Percentiles rank a stretch among this genome's conserved stretches.
Evolutionary conservation across 1,140 invertebrate genomes (phyloP).

Genomic region (Drosophila fuyamai): DNA sequence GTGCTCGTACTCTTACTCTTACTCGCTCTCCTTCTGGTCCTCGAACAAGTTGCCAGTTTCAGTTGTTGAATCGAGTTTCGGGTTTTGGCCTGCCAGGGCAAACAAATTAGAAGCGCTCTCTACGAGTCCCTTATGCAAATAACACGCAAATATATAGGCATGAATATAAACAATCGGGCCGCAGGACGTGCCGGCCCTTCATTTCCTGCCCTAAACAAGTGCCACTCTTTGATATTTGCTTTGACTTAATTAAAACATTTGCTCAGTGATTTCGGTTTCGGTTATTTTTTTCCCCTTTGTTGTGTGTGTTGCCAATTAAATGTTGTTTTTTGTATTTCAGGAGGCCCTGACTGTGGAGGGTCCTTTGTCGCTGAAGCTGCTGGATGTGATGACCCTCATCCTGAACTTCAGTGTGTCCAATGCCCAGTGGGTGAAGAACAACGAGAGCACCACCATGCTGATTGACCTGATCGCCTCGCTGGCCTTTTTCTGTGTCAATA

Average conservation of each 20-base stretch:
- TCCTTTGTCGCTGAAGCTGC: constrained; percentile 92
- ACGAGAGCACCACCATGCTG: constrained; percentile 85
- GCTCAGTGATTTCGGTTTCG: constrained; percentile 62
- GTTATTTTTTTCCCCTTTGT: constrained; percentile 35
- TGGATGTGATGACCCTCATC: constrained; percentile 94
- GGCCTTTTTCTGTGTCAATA: constrained; percentile 86
- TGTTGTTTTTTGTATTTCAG: constrained; percentile 85
- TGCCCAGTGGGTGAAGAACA: constrained; percentile 77
- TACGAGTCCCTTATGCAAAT: constrained; percentile 71
- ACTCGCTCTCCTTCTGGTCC: constrained; percentile 20
- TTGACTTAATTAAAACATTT: constrained; percentile 84
- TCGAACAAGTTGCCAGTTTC: constrained; percentile 77
- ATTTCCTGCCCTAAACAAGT: constrained; percentile 77
- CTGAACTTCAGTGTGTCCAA: constrained; percentile 91
- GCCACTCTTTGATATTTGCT: constrained; percentile 76
- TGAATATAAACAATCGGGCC: constrained; percentile 35
- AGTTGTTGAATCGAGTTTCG: constrained; percentile 60
- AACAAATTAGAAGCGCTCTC: constrained; percentile 73
- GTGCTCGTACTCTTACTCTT: constrained; percentile 55
- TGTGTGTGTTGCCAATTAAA: constrained; percentile 73
- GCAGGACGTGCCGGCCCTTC: constrained; percentile 59
- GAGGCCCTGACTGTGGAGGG: constrained; percentile 92
- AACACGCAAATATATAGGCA: constrained; percentile 49
- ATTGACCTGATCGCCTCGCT: constrained; percentile 86
- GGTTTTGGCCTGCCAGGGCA: constrained; percentile 61